These are phyloP conservation scores for Bagarius yarrelli DNA, from an alignment of 2,113 vertebrate species.

Conservation along the genomic window DNA sequence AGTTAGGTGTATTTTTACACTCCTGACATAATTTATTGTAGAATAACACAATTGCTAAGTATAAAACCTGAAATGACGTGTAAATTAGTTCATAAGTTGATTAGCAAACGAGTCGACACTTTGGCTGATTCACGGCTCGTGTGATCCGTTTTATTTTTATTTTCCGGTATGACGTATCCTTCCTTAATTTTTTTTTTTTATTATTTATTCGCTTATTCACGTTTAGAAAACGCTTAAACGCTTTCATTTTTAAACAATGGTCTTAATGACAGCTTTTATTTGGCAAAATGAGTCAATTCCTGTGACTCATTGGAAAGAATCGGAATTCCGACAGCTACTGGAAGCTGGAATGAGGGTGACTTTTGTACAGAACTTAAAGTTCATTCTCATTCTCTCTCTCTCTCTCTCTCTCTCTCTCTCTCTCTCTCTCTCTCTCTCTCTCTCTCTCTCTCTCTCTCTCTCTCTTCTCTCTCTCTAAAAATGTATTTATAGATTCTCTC, in stretches of 20 bases:
- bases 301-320: constrained; percentile 2
- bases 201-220: neutral
- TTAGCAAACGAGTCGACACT: neutral
- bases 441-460: neutral
- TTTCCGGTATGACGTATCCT: no score
- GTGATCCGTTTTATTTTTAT: neutral
- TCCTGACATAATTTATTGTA: no score
- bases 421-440: neutral
- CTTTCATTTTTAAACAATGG: neutral
- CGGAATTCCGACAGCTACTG: neutral
- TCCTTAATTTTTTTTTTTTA: neutral
- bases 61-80: neutral
- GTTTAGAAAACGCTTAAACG: no score
- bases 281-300: neutral
- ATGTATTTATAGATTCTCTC: no score
- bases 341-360: neutral
- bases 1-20: neutral
- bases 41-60: neutral
- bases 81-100: neutral
- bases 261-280: neutral
- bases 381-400: neutral
- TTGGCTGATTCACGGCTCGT: neutral
- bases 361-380: no score
- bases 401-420: neutral
- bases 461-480: no score